Conservation (phyloP, 2,113 vertebrate species). For the Verasper variegatus region DNA sequence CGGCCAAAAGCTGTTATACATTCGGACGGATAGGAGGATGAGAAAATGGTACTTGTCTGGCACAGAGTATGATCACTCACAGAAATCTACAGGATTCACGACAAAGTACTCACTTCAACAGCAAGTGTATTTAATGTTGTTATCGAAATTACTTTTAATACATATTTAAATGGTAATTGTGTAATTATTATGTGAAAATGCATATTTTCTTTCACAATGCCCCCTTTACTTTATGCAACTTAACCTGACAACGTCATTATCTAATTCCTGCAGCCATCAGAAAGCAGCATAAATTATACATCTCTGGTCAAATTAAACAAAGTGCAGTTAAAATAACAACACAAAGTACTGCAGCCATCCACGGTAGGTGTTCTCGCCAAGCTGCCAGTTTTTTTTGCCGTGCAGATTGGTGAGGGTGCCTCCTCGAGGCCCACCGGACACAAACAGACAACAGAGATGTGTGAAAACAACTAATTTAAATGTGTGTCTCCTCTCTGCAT, state of each 20-base stretch:
- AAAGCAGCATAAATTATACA: no score
- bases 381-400: constrained; percentile 1
- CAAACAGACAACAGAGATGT: constrained; percentile 8
- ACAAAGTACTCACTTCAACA: neutral
- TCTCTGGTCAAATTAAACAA: no score
- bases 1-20: neutral
- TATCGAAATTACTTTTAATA: no score
- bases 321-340: neutral
- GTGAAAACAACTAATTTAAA: constrained; percentile 38
- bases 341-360: neutral
- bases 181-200: no score
- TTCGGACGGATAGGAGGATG: neutral
- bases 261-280: neutral
- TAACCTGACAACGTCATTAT: no score
- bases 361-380: neutral
- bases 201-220: neutral
- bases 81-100: neutral
- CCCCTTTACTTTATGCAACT: no score
- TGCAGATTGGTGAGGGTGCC: neutral
- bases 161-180: no score
- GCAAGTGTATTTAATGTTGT: no score
- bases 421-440: constrained; percentile 17
- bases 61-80: neutral
- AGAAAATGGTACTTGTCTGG: neutral
- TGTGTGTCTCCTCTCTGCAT: constrained; percentile 4